Conservation (phyloP, 2,113 vertebrate genomes). For the Rana temporaria region DNA sequence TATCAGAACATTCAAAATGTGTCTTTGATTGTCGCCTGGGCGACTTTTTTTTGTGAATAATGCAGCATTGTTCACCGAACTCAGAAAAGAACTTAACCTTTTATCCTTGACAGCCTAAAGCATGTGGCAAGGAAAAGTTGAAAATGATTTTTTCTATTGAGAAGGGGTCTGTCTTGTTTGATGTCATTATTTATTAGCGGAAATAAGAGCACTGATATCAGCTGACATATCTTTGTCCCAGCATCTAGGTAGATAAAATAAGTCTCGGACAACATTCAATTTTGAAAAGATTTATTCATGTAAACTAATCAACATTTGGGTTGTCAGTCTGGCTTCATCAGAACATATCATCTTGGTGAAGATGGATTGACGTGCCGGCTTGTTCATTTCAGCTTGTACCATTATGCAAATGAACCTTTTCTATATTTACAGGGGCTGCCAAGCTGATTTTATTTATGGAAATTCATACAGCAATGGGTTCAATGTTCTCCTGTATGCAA, state of each 20-base stretch:
- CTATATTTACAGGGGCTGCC: constrained; percentile 47
- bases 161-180: constrained; percentile 8
- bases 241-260: constrained; percentile 24
- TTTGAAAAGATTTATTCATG: constrained; percentile 43
- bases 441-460: constrained; percentile 57
- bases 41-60: constrained; percentile 7
- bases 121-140: not conserved
- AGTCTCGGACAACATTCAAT: constrained; percentile 45
- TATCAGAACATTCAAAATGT: constrained; percentile 30
- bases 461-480: constrained; percentile 44
- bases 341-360: constrained; percentile 47
- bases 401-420: constrained; percentile 48
- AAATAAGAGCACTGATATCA: constrained; percentile 29
- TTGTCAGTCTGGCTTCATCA: constrained; percentile 52
- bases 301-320: constrained; percentile 52
- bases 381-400: constrained; percentile 42
- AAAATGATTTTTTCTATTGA: not conserved
- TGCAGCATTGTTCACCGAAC: not conserved
- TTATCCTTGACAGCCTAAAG: constrained; percentile 35
- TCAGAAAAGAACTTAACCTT: constrained; percentile 28
- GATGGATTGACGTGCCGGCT: constrained; percentile 24
- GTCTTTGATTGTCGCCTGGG: constrained; percentile 4
- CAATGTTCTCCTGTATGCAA: constrained; percentile 44
- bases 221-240: constrained; percentile 40
- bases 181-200: constrained; percentile 39